Evolutionary conservation across 2,888 invertebrate species (phyloP), one percentile per base, ranked within the genome.

Genomic region (Mechanitis mazaeus): DNA sequence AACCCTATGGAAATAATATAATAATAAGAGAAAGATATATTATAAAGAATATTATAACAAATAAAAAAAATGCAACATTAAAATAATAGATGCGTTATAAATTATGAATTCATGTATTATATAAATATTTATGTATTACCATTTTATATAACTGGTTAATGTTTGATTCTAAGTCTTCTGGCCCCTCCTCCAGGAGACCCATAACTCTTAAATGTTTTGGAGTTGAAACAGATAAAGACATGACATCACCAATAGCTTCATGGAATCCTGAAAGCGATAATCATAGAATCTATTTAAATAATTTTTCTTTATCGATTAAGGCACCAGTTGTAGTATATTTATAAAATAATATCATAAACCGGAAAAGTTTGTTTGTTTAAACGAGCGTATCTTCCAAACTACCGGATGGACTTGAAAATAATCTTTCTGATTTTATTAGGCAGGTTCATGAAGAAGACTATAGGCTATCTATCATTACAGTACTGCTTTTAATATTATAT

Each of bases 241-340:
- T 91, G 0, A 93, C 92, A 77, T 95, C 95, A 33, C 95, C 95
- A 0, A 94, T 93, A 12, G 94, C 94, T 77, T 95, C 94, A 73
- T 95, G 94, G 76, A 94, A 94, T 64, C 94, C 94, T 87, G 68
- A 9, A 20, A 20, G 20, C 20, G 20, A 1, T 20, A 20, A 20
- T 20, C 20, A 20, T 20, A 20, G 20, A 20, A 20, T 1, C 20
- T 20, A 20, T 20, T 20, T 42, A 42, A 42, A 42, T 9, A 9
- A 42, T 42, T 0, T 42, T 42, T 42, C 3, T 42, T 42, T 42
- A 9, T 42, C 2, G 9, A 42, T 42, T 42, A 42, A 33, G 46
- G 5, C 42, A 12, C 20, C 20, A 20, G 20, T 20, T 20, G 20
- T 20, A 20, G 20, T 20, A 20, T 20, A 20, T 20, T 20, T 20